Base-by-base conservation (phyloP, 2,888 invertebrate species). In the Nephrotoma appendiculata region DNA sequence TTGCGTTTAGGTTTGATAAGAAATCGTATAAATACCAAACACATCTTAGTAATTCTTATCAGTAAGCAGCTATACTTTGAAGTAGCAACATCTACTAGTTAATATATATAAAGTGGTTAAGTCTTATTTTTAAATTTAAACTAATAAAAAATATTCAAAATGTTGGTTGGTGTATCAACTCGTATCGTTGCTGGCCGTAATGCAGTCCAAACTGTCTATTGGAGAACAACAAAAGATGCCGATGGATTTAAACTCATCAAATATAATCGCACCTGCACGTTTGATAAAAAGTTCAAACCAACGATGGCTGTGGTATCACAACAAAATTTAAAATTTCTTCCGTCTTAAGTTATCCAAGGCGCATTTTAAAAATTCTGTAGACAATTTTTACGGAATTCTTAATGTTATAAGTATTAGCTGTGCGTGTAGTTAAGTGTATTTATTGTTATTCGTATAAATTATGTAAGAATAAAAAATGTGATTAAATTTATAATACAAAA, bases 131-230 rank as follows among this genome's bases (percentile, higher is more conserved):
- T 71, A 7, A 15, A 5, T 83, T 83, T 83, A 41, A 41, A 83
- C 19, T 19, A 86, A 6, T 9, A 15, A 15, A 85, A 86, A 86
- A 43, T 44, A 43, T 11, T 91, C 88, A 94, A 93, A 89, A 92
- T 92, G 89, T 90, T 96, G 90, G 94, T 96, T 88, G 95, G 95
- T 89, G 93, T 94, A 88, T 94, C 95, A 71, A 95, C 95, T 31
- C 94, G 96, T 87, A 95, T 94, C 90, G 94, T 96, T 88, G 94
- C 94, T 86, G 95, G 95, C 86, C 93, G 95, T 87, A 94, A 95
- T 89, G 95, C 95, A 0, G 93, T 95, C 41, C 95, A 96, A 90
- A 96, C 95, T 0, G 95, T 96, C 0, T 96, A 96, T 89, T 96
- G 96, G 96, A 92, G 95, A 89, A 93, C 94, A 83, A 91, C 92